phyloP scores from a whole-genome alignment of 1,140 invertebrate species.

The Orchesella cincta region DNA sequence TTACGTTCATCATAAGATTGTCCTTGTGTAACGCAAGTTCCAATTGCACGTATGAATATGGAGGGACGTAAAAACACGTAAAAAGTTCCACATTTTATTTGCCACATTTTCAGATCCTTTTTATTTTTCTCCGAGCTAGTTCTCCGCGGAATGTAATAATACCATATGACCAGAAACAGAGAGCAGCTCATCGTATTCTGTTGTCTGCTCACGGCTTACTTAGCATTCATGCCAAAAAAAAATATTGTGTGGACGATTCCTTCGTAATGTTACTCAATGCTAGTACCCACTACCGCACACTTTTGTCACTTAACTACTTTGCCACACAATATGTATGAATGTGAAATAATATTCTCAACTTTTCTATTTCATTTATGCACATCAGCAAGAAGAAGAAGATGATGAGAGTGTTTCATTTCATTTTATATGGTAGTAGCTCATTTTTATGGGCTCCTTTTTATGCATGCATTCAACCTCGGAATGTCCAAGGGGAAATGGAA shows the following conservation, averaged over 20 bases:
- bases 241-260: neutral
- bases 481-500: slow-evolving; percentile 45
- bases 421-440: slow-evolving; percentile 34
- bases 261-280: neutral
- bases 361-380: neutral
- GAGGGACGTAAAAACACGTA: neutral
- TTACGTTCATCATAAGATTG: no score
- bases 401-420: slow-evolving; percentile 28
- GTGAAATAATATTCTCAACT: neutral
- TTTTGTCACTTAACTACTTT: no score
- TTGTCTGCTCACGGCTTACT: neutral
- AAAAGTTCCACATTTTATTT: neutral
- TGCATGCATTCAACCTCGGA: slow-evolving; percentile 38
- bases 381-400: neutral
- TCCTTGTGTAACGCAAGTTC: no score
- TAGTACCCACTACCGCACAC: neutral
- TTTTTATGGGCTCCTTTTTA: slow-evolving; percentile 39
- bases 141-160: no score
- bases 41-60: no score
- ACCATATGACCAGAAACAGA: no score
- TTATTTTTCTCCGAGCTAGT: no score
- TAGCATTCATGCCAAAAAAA: neutral
- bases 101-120: neutral
- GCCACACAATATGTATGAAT: neutral
- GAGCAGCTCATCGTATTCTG: no score